phyloP scores from a whole-genome alignment of 2,888 invertebrate species.

The Idaea straminata region DNA sequence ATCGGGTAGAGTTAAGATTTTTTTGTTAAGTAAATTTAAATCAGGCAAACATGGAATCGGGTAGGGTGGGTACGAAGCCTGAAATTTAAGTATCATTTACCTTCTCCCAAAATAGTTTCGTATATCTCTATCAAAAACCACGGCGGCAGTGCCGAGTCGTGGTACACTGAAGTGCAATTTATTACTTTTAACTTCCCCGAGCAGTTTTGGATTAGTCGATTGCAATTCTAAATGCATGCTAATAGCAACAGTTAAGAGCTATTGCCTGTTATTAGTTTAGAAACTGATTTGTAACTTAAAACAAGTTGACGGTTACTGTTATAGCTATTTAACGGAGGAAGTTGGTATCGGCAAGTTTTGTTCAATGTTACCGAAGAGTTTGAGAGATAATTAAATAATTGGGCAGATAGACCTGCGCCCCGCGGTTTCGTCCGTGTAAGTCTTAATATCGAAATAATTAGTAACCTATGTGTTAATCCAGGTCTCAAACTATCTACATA shows the following conservation, averaged over 20 bases:
- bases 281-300: conserved; percentile 36
- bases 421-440: too few species aligned
- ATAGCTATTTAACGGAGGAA: neutral
- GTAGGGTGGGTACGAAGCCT: too few species aligned
- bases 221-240: conserved; percentile 9
- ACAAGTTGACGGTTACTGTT: conserved; percentile 76
- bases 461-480: too few species aligned
- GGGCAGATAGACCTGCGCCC: neutral
- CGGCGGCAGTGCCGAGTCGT: conserved; percentile 40
- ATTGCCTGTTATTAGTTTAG: neutral
- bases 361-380: neutral
- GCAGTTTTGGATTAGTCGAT: conserved; percentile 35
- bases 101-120: neutral
- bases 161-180: conserved; percentile 54
- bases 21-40: too few species aligned
- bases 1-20: too few species aligned
- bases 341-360: neutral
- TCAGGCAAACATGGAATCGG: too few species aligned
- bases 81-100: neutral
- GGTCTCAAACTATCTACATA: too few species aligned
- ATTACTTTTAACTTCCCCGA: conserved; percentile 50
- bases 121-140: conserved; percentile 31
- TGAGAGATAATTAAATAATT: neutral
- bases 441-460: too few species aligned
- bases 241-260: conserved; percentile 6